Percentiles rank a stretch among this genome's conserved stretches.
phyloP scores from a whole-genome alignment of 2,113 vertebrate species.

The Pseudopodoces humilis region DNA sequence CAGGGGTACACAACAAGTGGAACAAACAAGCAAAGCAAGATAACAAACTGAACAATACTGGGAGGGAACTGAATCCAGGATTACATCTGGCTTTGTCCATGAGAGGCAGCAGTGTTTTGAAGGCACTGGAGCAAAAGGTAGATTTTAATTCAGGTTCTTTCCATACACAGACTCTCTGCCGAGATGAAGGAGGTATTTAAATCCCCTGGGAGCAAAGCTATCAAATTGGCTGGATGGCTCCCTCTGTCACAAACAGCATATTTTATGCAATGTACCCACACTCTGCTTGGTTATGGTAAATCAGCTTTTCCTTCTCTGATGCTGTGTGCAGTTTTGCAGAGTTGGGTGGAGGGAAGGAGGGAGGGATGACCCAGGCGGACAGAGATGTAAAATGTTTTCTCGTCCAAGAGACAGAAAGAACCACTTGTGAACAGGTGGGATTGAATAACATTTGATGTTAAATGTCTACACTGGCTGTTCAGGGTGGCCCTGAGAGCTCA shows the following conservation, averaged over 20 bases:
- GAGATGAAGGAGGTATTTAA: slow-evolving; percentile 32
- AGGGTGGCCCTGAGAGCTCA: not conserved
- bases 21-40: not conserved
- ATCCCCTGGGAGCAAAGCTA: not conserved
- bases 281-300: not conserved
- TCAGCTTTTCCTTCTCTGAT: not conserved
- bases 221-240: slow-evolving; percentile 34
- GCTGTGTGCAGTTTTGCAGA: not conserved
- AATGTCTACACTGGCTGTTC: not conserved
- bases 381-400: not conserved
- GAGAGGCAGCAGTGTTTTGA: not conserved
- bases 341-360: not conserved
- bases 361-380: not conserved
- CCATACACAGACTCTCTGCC: not conserved
- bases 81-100: slow-evolving; percentile 11
- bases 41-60: not conserved
- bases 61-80: not conserved
- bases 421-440: slow-evolving; percentile 10
- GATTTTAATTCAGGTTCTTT: slow-evolving; percentile 51
- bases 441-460: not conserved
- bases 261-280: slow-evolving; percentile 13
- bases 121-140: slow-evolving; percentile 21
- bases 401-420: not conserved
- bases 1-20: not conserved
- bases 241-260: slow-evolving; percentile 24